These are phyloP conservation scores for Leucophora obtusa DNA, from an alignment of 2,888 invertebrate genomes.

Conservation along the genomic window DNA sequence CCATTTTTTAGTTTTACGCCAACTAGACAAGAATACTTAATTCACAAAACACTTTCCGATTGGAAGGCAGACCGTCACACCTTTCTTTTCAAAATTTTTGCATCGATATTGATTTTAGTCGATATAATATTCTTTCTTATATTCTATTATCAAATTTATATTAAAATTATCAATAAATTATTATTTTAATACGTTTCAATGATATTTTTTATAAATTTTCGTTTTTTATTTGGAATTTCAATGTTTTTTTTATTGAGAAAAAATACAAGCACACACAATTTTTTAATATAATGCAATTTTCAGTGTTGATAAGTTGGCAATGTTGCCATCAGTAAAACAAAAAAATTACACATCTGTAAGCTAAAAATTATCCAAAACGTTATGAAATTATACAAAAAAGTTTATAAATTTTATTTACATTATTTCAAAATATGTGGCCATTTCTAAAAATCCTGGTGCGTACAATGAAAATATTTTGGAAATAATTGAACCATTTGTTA, in stretches of 20 bases:
- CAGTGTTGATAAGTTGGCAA: slow-evolving; percentile 56
- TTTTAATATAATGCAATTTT: slow-evolving; percentile 39
- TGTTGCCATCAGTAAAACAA: no score
- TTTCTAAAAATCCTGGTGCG: no score
- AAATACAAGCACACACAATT: slow-evolving; percentile 30
- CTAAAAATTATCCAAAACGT: no score
- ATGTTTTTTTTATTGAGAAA: slow-evolving; percentile 45
- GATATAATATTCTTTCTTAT: background rate
- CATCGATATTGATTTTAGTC: slow-evolving; percentile 14
- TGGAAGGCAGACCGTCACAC: slow-evolving; percentile 59
- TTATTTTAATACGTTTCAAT: background rate
- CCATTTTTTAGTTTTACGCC: slow-evolving; percentile 49
- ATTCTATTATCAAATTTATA: background rate
- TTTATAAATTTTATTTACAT: no score
- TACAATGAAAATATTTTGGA: no score
- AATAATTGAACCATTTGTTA: no score
- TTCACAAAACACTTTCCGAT: slow-evolving; percentile 62
- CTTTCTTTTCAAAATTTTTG: slow-evolving; percentile 56
- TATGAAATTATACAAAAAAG: no score
- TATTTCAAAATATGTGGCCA: no score
- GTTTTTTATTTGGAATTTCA: slow-evolving; percentile 41
- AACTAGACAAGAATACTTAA: slow-evolving; percentile 63
- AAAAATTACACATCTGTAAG: no score
- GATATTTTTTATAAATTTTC: background rate
- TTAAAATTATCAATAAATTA: background rate